Evolutionary conservation across 2,888 invertebrate genomes (phyloP), one percentile per base, ranked within the genome.

Genomic region (Lochmaea crataegi): DNA sequence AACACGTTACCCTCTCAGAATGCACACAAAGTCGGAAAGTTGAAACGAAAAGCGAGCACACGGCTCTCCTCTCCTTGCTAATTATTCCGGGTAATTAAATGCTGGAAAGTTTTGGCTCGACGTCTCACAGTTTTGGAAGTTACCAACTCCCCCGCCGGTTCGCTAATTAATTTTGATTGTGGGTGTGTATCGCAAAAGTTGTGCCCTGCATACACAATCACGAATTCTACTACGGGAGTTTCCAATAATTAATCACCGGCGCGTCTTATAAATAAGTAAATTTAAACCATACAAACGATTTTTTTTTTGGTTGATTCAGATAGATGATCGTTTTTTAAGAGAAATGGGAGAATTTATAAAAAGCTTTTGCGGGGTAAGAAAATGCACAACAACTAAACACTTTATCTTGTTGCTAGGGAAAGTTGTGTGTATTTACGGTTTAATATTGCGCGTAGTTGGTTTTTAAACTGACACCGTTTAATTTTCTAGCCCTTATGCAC

Each of bases 21-120:
- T 38, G 32, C 32, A 38, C 32, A 38, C 32, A 38, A 38, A 38
- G 48, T 48, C 48, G 14, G n/a, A n/a, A 48, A 48, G n/a, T n/a
- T 14, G 14, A 45, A 45, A 45, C 57, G 58, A 69, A 70, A 68
- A 73, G 68, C 84, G 85, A 86, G 86, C 86, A 86, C 86, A 38
- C 32, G 32, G 32, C 32, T 38, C 85, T 84, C 84, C 32, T 38
- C 85, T 84, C 84, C 81, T 85, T 86, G 85, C 89, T 67, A 90
- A 85, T 89, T 87, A 89, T 92, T 92, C 83, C 92, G 88, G 88
- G 88, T 89, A 89, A 89, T 89, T 89, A 89, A 88, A 88, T 88
- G 87, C 86, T 83, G 85, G 87, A 87, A 88, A 89, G 87, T 88
- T 89, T 88, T 80, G 83, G 83, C 82, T 84, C 84, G 85, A 58